These are phyloP conservation scores for Dicrurus megarhynchus DNA, from an alignment of 2,113 vertebrate species.

Conservation along the genomic window DNA sequence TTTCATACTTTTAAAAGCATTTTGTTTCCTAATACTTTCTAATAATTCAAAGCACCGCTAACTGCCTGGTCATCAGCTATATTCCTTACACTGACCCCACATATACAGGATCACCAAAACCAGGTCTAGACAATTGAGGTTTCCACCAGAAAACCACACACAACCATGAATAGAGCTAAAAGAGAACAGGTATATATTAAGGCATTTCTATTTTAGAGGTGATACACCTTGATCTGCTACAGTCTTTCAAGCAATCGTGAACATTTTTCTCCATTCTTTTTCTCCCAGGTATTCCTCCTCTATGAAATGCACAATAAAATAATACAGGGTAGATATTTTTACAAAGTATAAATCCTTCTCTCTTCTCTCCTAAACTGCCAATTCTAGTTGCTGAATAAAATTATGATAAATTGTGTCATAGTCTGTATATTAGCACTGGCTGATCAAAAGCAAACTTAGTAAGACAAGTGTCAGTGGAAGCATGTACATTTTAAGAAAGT, in stretches of 20 bases:
- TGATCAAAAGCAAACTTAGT: slow-evolving; percentile 41
- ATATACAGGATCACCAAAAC: background rate
- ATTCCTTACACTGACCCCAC: background rate
- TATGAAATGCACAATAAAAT: background rate
- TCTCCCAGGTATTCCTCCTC: background rate
- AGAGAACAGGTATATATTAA: background rate
- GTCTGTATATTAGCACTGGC: background rate
- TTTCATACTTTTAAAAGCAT: background rate
- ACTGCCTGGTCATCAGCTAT: background rate
- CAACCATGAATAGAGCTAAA: background rate
- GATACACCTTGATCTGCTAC: background rate
- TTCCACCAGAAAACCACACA: background rate
- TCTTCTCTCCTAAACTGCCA: background rate
- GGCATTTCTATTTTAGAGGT: background rate
- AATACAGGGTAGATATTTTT: background rate
- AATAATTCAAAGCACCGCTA: background rate
- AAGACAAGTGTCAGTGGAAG: slow-evolving; percentile 7
- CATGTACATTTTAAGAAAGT: background rate
- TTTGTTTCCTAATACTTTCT: background rate
- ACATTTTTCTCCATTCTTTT: background rate
- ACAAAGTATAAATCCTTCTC: background rate
- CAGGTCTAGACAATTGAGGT: background rate
- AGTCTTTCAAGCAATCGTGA: background rate
- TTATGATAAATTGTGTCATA: background rate
- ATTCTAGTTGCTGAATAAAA: slow-evolving; percentile 1